Percentiles rank a stretch among this genome's conserved stretches.
Conservation (phyloP, 2,113 vertebrate species). For the Nothoprocta pentlandii region DNA sequence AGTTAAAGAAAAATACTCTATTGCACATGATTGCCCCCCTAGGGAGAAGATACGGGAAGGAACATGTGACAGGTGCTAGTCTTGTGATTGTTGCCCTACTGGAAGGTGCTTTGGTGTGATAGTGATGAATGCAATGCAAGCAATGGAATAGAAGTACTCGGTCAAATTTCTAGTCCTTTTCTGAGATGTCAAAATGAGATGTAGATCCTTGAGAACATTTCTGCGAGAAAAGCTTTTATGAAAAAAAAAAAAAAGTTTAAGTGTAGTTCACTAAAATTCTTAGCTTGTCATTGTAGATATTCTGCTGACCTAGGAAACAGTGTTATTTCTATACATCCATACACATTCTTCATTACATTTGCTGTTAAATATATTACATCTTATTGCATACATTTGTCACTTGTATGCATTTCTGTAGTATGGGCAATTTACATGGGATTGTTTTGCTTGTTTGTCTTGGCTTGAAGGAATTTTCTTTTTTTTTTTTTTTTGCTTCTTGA, state of each 20-base stretch:
- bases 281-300: not conserved
- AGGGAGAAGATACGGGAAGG: not conserved
- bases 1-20: not conserved
- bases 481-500: not conserved
- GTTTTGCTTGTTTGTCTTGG: not conserved
- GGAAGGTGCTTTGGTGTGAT: not conserved
- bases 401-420: not conserved
- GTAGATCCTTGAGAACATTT: not conserved
- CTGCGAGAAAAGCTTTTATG: not conserved
- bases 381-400: not conserved
- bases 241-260: not conserved
- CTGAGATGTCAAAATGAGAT: not conserved
- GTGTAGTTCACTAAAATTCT: not conserved
- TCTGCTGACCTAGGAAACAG: not conserved
- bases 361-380: not conserved
- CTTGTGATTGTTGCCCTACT: not conserved
- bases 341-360: not conserved
- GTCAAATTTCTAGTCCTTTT: not conserved
- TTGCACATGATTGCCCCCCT: not conserved
- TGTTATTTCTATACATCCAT: not conserved
- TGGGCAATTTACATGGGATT: not conserved
- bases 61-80: rapidly evolving
- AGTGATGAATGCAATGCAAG: not conserved
- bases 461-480: not conserved
- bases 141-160: not conserved